Conservation (phyloP, 2,888 invertebrate genomes). For the Anticlea derivata region DNA sequence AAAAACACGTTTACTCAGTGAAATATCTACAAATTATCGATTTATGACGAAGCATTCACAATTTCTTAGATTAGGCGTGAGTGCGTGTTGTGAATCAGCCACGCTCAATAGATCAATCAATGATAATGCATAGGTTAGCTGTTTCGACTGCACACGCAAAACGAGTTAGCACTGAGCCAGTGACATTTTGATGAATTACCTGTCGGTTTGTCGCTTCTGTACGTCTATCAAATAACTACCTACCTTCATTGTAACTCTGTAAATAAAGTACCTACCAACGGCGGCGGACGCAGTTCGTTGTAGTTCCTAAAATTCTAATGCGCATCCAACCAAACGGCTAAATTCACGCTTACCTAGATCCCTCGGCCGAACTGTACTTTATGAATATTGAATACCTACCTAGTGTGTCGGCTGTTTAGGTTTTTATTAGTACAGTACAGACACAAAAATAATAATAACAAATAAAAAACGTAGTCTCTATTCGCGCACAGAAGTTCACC, state of each 20-base stretch:
- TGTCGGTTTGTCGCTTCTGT: conserved; percentile 65
- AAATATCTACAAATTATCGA: conserved; percentile 17
- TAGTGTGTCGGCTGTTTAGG: too few relatives aligned
- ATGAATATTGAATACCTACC: too few relatives aligned
- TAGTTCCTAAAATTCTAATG: too few relatives aligned
- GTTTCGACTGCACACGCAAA: conserved; percentile 44
- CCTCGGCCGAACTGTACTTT: too few relatives aligned
- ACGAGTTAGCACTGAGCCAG: too few relatives aligned
- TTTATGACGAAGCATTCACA: conserved; percentile 14
- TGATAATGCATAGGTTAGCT: conserved; percentile 40
- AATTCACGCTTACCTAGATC: too few relatives aligned
- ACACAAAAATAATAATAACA: too few relatives aligned
- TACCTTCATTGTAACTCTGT: conserved; percentile 1
- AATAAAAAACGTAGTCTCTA: too few relatives aligned
- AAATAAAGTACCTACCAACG: neutral
- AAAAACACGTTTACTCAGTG: conserved; percentile 7
- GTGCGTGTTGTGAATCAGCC: conserved; percentile 44
- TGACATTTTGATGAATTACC: conserved; percentile 69
- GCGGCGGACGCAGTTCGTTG: too few relatives aligned
- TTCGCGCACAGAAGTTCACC: too few relatives aligned
- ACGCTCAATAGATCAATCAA: conserved; percentile 54
- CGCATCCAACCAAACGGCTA: too few relatives aligned
- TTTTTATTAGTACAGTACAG: too few relatives aligned
- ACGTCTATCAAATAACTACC: conserved; percentile 52
- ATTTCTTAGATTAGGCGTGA: conserved; percentile 10